Evolutionary conservation across 2,113 vertebrate species (phyloP).

Genomic region (Delphinapterus leucas): DNA sequence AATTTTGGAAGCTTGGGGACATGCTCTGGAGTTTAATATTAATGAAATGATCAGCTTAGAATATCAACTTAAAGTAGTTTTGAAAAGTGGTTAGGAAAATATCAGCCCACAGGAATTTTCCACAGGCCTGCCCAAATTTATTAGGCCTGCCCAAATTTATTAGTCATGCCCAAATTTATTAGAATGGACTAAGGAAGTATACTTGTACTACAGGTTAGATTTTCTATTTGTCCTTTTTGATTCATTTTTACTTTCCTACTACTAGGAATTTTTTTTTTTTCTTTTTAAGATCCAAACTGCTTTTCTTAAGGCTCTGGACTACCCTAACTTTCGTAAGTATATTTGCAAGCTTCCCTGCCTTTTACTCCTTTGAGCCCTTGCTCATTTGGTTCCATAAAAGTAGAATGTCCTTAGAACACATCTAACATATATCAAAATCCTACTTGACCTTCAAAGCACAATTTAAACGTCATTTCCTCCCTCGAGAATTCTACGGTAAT

Average conservation of each 20-base stretch:
- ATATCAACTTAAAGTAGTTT: slow-evolving; percentile 40
- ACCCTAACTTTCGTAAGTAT: background rate
- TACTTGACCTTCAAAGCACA: background rate
- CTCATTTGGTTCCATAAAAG: slow-evolving; percentile 39
- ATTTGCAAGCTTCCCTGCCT: background rate
- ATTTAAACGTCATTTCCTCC: slow-evolving; percentile 39
- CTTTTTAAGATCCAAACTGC: background rate
- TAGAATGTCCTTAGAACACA: background rate
- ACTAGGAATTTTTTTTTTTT: slow-evolving; percentile 7
- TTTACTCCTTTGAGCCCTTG: background rate
- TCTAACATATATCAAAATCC: background rate
- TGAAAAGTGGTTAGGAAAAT: slow-evolving; percentile 46
- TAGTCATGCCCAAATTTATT: no score
- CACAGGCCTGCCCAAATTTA: slow-evolving; percentile 35
- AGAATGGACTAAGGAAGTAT: slow-evolving; percentile 40
- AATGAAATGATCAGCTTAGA: slow-evolving; percentile 58
- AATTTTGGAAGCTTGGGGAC: slow-evolving; percentile 15
- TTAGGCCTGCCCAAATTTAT: no score
- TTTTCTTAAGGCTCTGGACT: slow-evolving; percentile 30
- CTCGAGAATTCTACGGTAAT: slow-evolving; percentile 36
- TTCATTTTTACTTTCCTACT: slow-evolving; percentile 2
- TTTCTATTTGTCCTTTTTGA: background rate
- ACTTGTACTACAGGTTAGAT: slow-evolving; percentile 46
- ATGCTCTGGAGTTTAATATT: slow-evolving; percentile 32
- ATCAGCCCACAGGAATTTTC: slow-evolving; percentile 68